phyloP scores from a whole-genome alignment of 2,888 invertebrate genomes.

The Clitarchus hookeri region DNA sequence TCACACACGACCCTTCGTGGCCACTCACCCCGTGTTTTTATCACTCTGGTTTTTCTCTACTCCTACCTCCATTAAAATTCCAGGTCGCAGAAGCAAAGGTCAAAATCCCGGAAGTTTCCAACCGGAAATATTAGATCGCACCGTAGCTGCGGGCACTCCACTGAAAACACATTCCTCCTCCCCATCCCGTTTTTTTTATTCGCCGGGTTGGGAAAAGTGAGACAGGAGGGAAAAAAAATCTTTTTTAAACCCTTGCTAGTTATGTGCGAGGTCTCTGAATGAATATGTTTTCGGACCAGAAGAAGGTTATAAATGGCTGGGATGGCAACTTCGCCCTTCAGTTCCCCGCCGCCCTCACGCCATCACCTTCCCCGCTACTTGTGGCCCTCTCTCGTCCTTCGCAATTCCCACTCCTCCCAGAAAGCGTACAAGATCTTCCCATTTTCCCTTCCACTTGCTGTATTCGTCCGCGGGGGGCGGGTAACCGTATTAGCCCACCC shows the following conservation, averaged over 20 bases:
- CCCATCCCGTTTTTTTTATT: not conserved
- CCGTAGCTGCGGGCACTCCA: constrained; percentile 7
- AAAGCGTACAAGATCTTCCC: not conserved
- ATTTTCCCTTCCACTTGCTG: not conserved
- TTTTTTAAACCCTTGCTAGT: constrained; percentile 7
- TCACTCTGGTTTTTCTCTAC: not conserved
- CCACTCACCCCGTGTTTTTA: not conserved
- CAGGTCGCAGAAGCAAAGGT: constrained; percentile 10
- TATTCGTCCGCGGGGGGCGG: not conserved
- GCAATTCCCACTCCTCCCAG: not conserved
- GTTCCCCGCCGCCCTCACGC: not conserved
- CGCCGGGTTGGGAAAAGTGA: not conserved
- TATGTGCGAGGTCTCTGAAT: constrained; percentile 2
- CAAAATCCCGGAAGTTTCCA: constrained; percentile 9
- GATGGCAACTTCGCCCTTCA: not conserved
- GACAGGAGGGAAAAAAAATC: not conserved
- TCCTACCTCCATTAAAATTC: not conserved
- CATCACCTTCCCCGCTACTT: not conserved
- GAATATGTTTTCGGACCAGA: constrained; percentile 14
- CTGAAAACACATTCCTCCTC: not conserved
- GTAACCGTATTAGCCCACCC: not conserved
- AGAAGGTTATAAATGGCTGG: constrained; percentile 14
- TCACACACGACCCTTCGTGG: no score
- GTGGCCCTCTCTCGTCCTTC: not conserved
- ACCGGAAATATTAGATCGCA: constrained; percentile 14